Percentiles rank a stretch among this genome's conserved stretches.
These are phyloP conservation scores for Drosophila ogumai DNA, from an alignment of 1,140 invertebrate genomes.

Conservation along the genomic window DNA sequence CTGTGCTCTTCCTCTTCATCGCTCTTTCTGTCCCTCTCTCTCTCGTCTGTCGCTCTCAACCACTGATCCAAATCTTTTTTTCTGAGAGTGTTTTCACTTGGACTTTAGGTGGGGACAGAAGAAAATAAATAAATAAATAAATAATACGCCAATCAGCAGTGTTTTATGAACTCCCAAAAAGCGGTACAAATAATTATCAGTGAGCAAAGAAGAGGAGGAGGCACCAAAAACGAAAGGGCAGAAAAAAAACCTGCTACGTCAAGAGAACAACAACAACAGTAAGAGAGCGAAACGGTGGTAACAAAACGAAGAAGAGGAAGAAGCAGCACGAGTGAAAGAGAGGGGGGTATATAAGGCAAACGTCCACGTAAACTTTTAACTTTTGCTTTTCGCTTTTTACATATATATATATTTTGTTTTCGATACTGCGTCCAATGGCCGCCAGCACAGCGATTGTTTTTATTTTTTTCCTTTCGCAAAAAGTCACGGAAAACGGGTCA, in stretches of 20 bases:
- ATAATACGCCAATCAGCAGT: not conserved
- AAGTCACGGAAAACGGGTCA: constrained; percentile 27
- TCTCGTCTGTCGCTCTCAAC: constrained; percentile 23
- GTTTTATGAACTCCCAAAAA: constrained; percentile 5
- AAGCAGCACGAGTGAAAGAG: constrained; percentile 17
- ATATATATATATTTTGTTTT: constrained; percentile 12
- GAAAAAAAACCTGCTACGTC: constrained; percentile 63
- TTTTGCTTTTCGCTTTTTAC: constrained; percentile 48
- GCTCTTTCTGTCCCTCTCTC: constrained; percentile 14
- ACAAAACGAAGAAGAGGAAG: constrained; percentile 56
- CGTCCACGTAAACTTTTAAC: constrained; percentile 82
- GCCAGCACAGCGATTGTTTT: not conserved
- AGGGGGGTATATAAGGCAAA: constrained; percentile 46
- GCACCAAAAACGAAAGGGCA: constrained; percentile 1
- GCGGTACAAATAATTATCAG: constrained; percentile 6
- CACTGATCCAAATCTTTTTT: constrained; percentile 58
- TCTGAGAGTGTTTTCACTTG: constrained; percentile 60
- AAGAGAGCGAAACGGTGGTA: constrained; percentile 61
- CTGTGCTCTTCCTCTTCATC: constrained; percentile 31
- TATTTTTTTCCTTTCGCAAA: not conserved
- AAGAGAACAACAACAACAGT: constrained; percentile 51
- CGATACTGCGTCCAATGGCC: constrained; percentile 11
- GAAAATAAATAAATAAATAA: constrained; percentile 20
- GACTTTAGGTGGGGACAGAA: constrained; percentile 43
- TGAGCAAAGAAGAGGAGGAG: constrained; percentile 12